phyloP scores from a whole-genome alignment of 2,797 vertebrate genomes.

The Mastacembelus armatus region DNA sequence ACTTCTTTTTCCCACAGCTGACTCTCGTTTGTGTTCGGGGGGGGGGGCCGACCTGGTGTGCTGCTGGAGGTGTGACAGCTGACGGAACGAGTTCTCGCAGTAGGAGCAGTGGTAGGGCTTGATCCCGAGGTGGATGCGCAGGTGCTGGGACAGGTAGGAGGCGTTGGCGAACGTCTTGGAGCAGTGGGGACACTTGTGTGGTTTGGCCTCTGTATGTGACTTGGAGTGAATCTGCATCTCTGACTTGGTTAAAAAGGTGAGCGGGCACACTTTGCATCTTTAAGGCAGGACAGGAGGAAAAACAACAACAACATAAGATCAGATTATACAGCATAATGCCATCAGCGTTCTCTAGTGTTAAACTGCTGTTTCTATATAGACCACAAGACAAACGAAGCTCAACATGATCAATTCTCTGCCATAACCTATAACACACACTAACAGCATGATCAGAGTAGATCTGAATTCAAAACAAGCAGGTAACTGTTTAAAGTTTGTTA shows the following conservation, averaged over 20 bases:
- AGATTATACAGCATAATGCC: neutral
- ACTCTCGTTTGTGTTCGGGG: neutral
- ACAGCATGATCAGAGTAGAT: too few relatives aligned
- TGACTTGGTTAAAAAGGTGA: slow-evolving; percentile 98
- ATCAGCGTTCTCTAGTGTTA: neutral
- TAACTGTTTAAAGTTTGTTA: too few relatives aligned
- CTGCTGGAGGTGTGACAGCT: slow-evolving; percentile 99
- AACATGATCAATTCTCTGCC: neutral
- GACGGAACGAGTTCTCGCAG: slow-evolving; percentile 99
- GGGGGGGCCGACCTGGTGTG: slow-evolving; percentile 91
- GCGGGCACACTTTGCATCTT: slow-evolving; percentile 98
- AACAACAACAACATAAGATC: slow-evolving; percentile 1
- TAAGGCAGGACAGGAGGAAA: neutral
- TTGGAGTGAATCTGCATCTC: slow-evolving; percentile 99
- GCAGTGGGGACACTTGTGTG: slow-evolving; percentile 99
- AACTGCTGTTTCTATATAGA: neutral
- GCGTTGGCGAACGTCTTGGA: slow-evolving; percentile 99
- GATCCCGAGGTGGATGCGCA: slow-evolving; percentile 98
- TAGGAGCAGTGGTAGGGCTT: slow-evolving; percentile 99
- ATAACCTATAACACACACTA: neutral
- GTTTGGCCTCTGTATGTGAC: slow-evolving; percentile 99
- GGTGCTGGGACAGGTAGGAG: slow-evolving; percentile 97
- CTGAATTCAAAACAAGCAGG: too few relatives aligned
- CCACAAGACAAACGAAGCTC: neutral
- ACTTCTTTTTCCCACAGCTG: neutral